Evolutionary conservation across 1,140 invertebrate species (phyloP).

Genomic region (Andricus grossulariae): DNA sequence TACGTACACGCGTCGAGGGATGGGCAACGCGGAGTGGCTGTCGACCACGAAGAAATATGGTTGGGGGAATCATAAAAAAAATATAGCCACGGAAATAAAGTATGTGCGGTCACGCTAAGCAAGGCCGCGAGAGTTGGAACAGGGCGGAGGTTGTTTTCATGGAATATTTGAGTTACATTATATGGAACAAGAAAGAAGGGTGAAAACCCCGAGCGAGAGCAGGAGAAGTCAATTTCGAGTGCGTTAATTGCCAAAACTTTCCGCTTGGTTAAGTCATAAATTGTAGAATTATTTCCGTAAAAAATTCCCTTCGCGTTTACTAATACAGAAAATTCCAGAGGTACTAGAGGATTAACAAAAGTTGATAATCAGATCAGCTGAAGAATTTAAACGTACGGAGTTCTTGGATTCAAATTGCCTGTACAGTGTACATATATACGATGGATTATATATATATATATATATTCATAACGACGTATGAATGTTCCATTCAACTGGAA

Average conservation of each 20-base stretch:
- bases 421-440: too few species aligned
- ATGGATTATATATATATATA: background rate
- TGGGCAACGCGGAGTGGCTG: conserved; percentile 38
- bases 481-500: conserved; percentile 3
- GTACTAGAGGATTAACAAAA: background rate
- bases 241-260: conserved; percentile 32
- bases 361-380: background rate
- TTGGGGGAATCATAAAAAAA: conserved; percentile 46
- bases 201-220: background rate
- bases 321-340: background rate
- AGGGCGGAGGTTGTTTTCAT: conserved; percentile 32
- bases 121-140: background rate
- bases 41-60: conserved; percentile 44
- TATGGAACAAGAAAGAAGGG: background rate
- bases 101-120: conserved; percentile 50
- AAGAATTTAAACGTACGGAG: background rate
- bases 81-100: conserved; percentile 46
- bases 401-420: too few species aligned
- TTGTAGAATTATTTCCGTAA: background rate
- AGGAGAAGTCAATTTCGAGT: conserved; percentile 31
- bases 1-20: conserved; percentile 31
- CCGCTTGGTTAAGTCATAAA: background rate
- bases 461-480: background rate
- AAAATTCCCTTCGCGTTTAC: background rate
- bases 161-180: conserved; percentile 29